Evolutionary conservation across 2,888 invertebrate genomes (phyloP), one percentile per base, ranked within the genome.

Genomic region (Ceraclea dissimilis): DNA sequence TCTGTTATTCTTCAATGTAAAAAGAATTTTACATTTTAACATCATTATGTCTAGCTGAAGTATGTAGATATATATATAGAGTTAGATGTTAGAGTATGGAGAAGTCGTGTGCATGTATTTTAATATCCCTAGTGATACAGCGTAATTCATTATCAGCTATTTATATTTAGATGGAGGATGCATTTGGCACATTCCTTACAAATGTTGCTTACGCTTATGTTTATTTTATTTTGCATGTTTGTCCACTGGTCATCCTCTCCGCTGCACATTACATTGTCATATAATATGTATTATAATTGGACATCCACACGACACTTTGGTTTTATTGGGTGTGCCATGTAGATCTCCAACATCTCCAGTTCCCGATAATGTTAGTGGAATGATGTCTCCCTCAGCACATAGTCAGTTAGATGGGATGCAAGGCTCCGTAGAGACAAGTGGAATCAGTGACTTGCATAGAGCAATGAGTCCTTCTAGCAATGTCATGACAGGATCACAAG

Each of bases 341-440:
- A 79, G 79, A 72, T 79, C 79, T 66, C 73, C 75, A 66, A 70
- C 74, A 59, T 72, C 74, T 51, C 69, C 70, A 57, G 71, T 70
- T 58, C 59, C 61, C 17, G 75, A 74, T 63, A 70, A 67, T 54
- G 52, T 53, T 63, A 72, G 72, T 67, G 75, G 75, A 55, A 74
- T 75, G 53, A 74, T 75, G 74, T 77, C 77, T 60, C 76, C 76
- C 20, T 52, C 54, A 11, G 46, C 54, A 20, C 59, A 54, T 49
- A 58, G 60, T 71, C 59, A 58, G 18, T 51, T 59, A 26, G 62
- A 62, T 65, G 67, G 68, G 57, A 71, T 74, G 50, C 69, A 61
- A 56, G 60, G 50, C 46, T 54, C 70, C 61, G 67, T 66, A 64
- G 69, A 68, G 53, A 71, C 70, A 56, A 62, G 67, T 61, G 69